phyloP scores from a whole-genome alignment of 2,113 vertebrate genomes.

The Egretta garzetta region DNA sequence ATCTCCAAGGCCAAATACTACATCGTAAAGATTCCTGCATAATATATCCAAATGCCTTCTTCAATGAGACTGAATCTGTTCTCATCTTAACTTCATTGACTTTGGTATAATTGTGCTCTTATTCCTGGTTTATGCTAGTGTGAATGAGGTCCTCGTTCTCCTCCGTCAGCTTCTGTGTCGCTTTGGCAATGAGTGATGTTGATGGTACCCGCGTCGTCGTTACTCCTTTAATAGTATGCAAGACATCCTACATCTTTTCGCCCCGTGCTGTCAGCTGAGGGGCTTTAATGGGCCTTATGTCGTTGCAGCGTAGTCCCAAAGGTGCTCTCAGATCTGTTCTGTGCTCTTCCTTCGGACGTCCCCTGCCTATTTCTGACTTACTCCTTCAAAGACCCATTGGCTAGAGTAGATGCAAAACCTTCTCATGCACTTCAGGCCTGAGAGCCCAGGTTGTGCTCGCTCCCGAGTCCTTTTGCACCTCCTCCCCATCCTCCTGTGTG shows the following conservation, averaged over 20 bases:
- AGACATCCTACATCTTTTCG: not conserved
- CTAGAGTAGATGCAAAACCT: not conserved
- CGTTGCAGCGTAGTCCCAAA: not conserved
- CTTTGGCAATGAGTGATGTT: not conserved
- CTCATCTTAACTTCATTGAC: not conserved
- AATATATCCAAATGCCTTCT: not conserved
- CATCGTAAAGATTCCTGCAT: not conserved
- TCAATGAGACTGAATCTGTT: not conserved
- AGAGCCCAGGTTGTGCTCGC: not conserved
- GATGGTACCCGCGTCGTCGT: not conserved
- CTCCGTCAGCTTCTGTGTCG: not conserved
- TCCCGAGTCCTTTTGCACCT: not conserved
- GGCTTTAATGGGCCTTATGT: not conserved
- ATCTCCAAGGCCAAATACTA: not conserved
- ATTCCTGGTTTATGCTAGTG: not conserved
- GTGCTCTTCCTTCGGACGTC: not conserved
- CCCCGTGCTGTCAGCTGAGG: not conserved
- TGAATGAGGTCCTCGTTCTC: not conserved
- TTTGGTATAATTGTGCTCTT: not conserved
- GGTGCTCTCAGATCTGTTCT: not conserved
- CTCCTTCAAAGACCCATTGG: not conserved
- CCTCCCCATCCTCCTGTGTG: not conserved
- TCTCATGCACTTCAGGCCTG: rapidly evolving
- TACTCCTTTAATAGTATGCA: not conserved
- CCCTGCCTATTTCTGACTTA: not conserved